Percentiles rank a stretch among this genome's conserved stretches.
Evolutionary conservation across 2,797 vertebrate species (phyloP).

Genomic region (Bradypus variegatus): DNA sequence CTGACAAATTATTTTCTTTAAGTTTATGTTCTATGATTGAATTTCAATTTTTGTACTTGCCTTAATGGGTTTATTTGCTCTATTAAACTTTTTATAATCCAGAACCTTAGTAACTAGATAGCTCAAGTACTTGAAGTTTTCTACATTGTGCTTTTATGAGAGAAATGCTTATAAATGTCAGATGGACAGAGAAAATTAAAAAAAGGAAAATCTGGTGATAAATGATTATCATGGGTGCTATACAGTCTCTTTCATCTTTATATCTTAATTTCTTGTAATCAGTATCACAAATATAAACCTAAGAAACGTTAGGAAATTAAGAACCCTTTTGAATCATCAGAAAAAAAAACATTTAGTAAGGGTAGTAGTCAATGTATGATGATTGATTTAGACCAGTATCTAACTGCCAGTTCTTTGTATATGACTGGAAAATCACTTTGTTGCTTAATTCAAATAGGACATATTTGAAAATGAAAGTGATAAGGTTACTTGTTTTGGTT

Average conservation of each 20-base stretch:
- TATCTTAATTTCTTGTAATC: background rate
- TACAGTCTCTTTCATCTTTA: background rate
- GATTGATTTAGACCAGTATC: background rate
- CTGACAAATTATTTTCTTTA: slow-evolving; percentile 8
- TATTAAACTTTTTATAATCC: background rate
- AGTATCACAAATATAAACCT: background rate
- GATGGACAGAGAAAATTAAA: background rate
- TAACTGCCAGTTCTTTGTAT: background rate
- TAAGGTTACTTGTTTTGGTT: background rate
- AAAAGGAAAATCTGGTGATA: background rate
- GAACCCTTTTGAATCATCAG: background rate
- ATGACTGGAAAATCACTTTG: background rate
- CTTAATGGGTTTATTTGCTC: slow-evolving; percentile 30
- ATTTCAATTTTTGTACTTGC: slow-evolving; percentile 42
- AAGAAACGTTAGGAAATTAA: slow-evolving; percentile 10
- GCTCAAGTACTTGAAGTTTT: background rate
- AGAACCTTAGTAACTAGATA: background rate
- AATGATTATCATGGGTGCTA: background rate
- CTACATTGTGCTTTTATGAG: slow-evolving; percentile 37
- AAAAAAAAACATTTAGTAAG: slow-evolving; percentile 1
- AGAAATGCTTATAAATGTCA: slow-evolving; percentile 30
- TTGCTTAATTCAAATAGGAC: slow-evolving; percentile 21
- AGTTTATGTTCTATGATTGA: background rate
- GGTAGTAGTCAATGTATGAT: background rate
- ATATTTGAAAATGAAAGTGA: background rate